phyloP scores from a whole-genome alignment of 2,797 vertebrate genomes.

The Knipowitschia caucasica region DNA sequence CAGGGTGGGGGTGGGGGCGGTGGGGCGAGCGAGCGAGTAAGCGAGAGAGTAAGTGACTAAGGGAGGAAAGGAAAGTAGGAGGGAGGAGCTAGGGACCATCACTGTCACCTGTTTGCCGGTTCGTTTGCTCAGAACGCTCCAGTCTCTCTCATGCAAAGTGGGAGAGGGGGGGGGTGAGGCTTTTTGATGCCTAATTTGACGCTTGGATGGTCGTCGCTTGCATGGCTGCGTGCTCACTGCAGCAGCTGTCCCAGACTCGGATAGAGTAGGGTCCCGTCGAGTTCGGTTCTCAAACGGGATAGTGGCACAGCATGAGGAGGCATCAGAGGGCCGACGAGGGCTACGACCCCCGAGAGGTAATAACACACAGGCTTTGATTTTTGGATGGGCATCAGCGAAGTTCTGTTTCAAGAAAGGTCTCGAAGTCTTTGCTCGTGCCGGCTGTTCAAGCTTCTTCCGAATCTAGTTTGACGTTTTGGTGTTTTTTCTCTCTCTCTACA shows the following conservation, averaged over 20 bases:
- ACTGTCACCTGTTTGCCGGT: constrained; percentile 68
- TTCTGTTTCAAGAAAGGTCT: too few relatives aligned
- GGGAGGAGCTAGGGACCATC: constrained; percentile 33
- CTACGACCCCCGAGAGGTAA: constrained; percentile 63
- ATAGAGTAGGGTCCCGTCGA: constrained; percentile 33
- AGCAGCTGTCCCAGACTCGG: constrained; percentile 59
- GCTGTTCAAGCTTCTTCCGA: too few relatives aligned
- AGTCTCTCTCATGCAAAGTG: constrained; percentile 47
- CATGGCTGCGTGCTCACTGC: constrained; percentile 61
- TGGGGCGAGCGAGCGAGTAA: background rate
- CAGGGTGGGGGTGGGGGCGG: constrained; percentile 1
- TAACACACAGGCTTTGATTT: constrained; percentile 5
- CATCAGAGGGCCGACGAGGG: constrained; percentile 62
- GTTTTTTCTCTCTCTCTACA: constrained; percentile 51
- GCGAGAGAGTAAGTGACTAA: background rate
- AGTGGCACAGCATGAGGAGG: constrained; percentile 67
- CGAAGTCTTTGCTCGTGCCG: too few relatives aligned
- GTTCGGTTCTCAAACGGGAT: constrained; percentile 27
- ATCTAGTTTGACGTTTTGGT: background rate
- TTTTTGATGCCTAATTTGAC: constrained; percentile 74
- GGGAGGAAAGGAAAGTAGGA: constrained; percentile 14
- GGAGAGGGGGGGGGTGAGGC: constrained; percentile 37
- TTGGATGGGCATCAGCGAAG: too few relatives aligned
- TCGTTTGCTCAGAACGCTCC: constrained; percentile 55
- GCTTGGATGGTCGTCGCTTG: constrained; percentile 58